Percentiles rank a stretch among this genome's conserved stretches.
These are phyloP conservation scores for Ochotona curzoniae DNA, from an alignment of 2,113 vertebrate species.

Conservation along the genomic window DNA sequence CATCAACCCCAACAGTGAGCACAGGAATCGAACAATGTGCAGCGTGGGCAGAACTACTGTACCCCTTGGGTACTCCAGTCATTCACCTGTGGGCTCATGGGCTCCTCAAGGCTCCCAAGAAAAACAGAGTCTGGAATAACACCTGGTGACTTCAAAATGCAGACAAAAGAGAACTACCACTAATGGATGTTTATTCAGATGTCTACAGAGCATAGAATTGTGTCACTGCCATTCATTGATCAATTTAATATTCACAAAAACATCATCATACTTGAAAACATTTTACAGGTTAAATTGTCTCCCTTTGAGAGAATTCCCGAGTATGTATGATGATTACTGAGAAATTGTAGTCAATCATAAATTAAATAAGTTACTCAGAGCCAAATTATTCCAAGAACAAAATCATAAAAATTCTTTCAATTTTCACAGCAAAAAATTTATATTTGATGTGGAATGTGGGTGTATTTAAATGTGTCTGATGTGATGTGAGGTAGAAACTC, in stretches of 20 bases:
- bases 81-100: background rate
- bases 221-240: conserved; percentile 49
- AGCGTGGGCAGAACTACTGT: background rate
- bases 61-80: background rate
- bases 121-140: background rate
- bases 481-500: conserved; percentile 9
- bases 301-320: conserved; percentile 50
- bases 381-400: conserved; percentile 66
- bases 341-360: conserved; percentile 60
- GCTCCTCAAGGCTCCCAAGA: background rate
- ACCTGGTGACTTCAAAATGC: background rate
- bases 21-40: background rate
- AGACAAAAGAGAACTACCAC: conserved; percentile 13
- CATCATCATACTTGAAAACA: conserved; percentile 39
- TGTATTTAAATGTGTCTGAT: conserved; percentile 53
- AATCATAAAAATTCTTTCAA: conserved; percentile 63
- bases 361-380: conserved; percentile 63
- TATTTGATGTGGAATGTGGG: conserved; percentile 56
- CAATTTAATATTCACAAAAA: conserved; percentile 58
- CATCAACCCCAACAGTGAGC: background rate
- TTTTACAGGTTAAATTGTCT: conserved; percentile 60
- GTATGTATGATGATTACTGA: conserved; percentile 40
- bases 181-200: conserved; percentile 14
- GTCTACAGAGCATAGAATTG: background rate
- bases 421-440: conserved; percentile 63